A percentile compares a stretch with the other conserved stretches of the same genome.
Evolutionary conservation across 1,140 invertebrate species (phyloP).

Genomic region (Battus philenor): DNA sequence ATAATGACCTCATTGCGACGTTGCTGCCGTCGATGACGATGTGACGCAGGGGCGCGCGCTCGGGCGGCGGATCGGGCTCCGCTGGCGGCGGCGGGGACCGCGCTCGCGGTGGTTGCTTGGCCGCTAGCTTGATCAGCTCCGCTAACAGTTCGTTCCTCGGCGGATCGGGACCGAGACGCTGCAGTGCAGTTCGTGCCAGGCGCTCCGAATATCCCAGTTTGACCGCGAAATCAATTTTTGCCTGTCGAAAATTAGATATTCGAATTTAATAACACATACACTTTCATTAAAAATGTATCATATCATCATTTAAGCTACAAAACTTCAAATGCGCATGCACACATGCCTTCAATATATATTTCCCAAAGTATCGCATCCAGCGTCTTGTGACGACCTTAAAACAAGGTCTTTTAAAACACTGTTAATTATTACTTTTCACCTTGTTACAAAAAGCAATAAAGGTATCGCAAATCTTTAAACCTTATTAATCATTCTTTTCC

Average conservation of each 20-base stretch:
- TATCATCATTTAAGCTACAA: too few species aligned
- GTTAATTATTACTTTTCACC: too few species aligned
- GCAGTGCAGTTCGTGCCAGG: constrained; percentile 88
- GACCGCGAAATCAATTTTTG: constrained; percentile 64
- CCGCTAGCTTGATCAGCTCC: constrained; percentile 85
- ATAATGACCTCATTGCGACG: constrained; percentile 94
- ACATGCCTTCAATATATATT: too few species aligned
- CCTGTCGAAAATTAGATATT: constrained; percentile 32
- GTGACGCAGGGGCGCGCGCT: constrained; percentile 80
- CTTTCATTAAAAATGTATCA: too few species aligned
- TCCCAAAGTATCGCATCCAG: too few species aligned
- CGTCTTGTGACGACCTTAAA: too few species aligned
- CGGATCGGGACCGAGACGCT: constrained; percentile 88
- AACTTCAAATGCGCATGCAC: too few species aligned
- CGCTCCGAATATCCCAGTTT: constrained; percentile 94
- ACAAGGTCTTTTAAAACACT: too few species aligned
- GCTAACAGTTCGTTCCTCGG: constrained; percentile 92
- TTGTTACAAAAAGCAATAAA: too few species aligned
- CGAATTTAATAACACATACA: too few species aligned
- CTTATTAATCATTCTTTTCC: too few species aligned
- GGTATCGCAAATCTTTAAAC: too few species aligned
- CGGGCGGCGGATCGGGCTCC: constrained; percentile 43
- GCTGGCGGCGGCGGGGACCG: constrained; percentile 41
- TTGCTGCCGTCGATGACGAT: constrained; percentile 98
- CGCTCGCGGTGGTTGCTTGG: constrained; percentile 66